phyloP scores from a whole-genome alignment of 2,797 vertebrate genomes.

The Pelodytes ibericus region DNA sequence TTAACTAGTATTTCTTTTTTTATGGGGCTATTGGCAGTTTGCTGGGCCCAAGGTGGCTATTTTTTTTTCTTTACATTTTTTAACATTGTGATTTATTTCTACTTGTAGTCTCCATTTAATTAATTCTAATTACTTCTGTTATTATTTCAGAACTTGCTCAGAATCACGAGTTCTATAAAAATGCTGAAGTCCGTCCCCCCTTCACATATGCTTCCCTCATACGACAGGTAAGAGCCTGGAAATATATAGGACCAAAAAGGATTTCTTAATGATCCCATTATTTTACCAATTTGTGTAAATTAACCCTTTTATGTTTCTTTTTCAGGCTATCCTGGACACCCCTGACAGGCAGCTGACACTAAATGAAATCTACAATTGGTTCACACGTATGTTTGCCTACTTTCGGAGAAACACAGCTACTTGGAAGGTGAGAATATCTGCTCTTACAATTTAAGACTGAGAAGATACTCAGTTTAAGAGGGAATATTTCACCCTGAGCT shows the following conservation, averaged over 20 bases:
- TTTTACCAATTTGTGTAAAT: not conserved
- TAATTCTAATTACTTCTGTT: too few relatives aligned
- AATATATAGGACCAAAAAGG: too few relatives aligned
- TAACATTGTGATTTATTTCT: not conserved
- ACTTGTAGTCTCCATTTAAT: too few relatives aligned
- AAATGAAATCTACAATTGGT: slow-evolving; percentile 99
- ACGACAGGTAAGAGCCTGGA: slow-evolving; percentile 85
- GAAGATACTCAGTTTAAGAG: too few relatives aligned
- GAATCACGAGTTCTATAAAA: slow-evolving; percentile 99
- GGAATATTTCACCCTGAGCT: too few relatives aligned
- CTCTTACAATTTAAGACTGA: not conserved
- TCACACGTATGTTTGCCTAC: slow-evolving; percentile 98
- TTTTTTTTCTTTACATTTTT: not conserved
- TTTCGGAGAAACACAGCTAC: slow-evolving; percentile 99
- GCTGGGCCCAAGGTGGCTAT: too few relatives aligned
- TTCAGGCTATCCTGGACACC: slow-evolving; percentile 95
- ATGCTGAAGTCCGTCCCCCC: slow-evolving; percentile 95
- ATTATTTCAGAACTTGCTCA: slow-evolving; percentile 91
- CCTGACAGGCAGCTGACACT: slow-evolving; percentile 97
- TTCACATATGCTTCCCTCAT: slow-evolving; percentile 98
- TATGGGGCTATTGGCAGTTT: not conserved
- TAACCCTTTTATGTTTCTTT: not conserved
- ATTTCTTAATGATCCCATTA: too few relatives aligned
- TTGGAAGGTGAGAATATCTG: slow-evolving; percentile 87
- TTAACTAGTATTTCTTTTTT: too few relatives aligned